Percentiles rank a stretch among this genome's conserved stretches.
Conservation (phyloP, 2,113 vertebrate species). For the human (Homo sapiens) region GRCh38 chr14:81192001-81192500, state of each 20-base stretch:
- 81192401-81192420: background rate
- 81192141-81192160: background rate
- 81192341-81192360: constrained; percentile 15
- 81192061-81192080: background rate
- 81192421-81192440: background rate
- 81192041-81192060: background rate
- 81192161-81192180: background rate
- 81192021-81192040: background rate
- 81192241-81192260: background rate
- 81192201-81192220: background rate
- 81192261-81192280: background rate
- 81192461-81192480: background rate
- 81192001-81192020: background rate
- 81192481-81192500: background rate
- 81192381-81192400: constrained; percentile 12
- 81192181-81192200: background rate
- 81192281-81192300: background rate
- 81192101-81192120: background rate
- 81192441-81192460: background rate
- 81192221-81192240: background rate
- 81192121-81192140: background rate
- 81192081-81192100: background rate
- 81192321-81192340: constrained; percentile 24
- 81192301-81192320: background rate
- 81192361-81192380: background rate